Percentiles rank a stretch among this genome's conserved stretches.
phyloP scores from a whole-genome alignment of 92 coral and sea anemone genomes.

The Palythoa grandiflora region DNA sequence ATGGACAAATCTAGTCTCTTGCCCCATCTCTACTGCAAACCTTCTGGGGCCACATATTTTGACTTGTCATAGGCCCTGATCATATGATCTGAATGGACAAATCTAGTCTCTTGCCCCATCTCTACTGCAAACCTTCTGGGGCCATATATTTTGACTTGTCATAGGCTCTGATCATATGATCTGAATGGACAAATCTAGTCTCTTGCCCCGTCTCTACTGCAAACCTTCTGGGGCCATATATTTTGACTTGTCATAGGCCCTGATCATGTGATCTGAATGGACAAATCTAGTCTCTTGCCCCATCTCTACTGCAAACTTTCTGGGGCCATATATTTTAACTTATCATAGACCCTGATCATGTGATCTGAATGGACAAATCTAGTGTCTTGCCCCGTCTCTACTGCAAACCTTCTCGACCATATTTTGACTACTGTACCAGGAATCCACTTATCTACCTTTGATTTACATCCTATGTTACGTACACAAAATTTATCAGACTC shows the following conservation, averaged over 20 bases:
- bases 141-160: background rate
- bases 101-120: too few relatives aligned
- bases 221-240: slow-evolving; percentile 48
- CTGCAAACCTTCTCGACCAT: slow-evolving; percentile 41
- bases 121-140: too few relatives aligned
- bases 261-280: slow-evolving; percentile 58
- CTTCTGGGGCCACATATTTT: too few relatives aligned
- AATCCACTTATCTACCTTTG: slow-evolving; percentile 48
- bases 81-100: too few relatives aligned
- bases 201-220: slow-evolving; percentile 45
- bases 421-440: slow-evolving; percentile 45
- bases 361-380: slow-evolving; percentile 60
- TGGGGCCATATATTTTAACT: slow-evolving; percentile 51
- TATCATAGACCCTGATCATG: slow-evolving; percentile 55
- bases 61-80: too few relatives aligned
- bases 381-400: slow-evolving; percentile 47
- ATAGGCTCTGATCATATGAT: slow-evolving; percentile 58
- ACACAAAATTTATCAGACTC: slow-evolving; percentile 11
- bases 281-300: slow-evolving; percentile 55
- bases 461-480: background rate
- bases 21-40: too few relatives aligned
- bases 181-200: slow-evolving; percentile 55
- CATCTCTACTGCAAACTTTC: slow-evolving; percentile 37
- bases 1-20: too few relatives aligned
- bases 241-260: slow-evolving; percentile 53